Evolutionary conservation across 2,888 invertebrate species (phyloP).

Genomic region (Diaprepes abbreviatus): DNA sequence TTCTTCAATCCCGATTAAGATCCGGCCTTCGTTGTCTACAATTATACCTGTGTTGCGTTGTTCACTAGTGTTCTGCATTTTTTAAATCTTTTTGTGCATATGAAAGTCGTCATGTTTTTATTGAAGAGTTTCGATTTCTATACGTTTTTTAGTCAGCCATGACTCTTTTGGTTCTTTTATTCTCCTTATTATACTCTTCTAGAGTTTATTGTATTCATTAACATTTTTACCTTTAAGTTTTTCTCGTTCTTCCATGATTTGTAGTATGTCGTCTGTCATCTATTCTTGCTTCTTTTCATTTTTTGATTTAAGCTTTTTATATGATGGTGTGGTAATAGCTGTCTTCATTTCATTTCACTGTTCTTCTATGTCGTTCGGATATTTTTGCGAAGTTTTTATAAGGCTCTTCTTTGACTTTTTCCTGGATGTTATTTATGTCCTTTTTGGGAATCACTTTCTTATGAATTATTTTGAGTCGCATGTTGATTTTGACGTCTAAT

Average conservation of each 20-base stretch:
- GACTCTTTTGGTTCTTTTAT: too few species aligned
- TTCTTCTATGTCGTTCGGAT: conserved; percentile 8
- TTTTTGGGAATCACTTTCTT: neutral
- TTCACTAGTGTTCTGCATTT: conserved; percentile 26
- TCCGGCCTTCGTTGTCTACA: too few species aligned
- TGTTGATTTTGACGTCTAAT: conserved; percentile 9
- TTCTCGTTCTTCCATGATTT: conserved; percentile 16
- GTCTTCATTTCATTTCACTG: conserved; percentile 16
- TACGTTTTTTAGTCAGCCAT: too few species aligned
- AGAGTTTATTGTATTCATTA: too few species aligned
- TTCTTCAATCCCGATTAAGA: too few species aligned
- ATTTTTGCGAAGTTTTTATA: too few species aligned
- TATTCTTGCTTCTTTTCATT: conserved; percentile 28
- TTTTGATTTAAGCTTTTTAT: conserved; percentile 29
- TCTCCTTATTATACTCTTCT: too few species aligned
- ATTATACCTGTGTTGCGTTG: conserved; percentile 24
- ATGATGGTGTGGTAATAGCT: too few species aligned
- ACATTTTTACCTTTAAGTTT: too few species aligned
- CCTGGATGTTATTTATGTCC: neutral
- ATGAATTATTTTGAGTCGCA: conserved; percentile 20
- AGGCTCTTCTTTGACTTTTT: neutral
- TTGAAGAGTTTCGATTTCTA: too few species aligned
- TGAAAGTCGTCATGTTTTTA: too few species aligned
- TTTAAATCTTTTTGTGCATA: too few species aligned
- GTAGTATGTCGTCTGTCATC: conserved; percentile 20